Conservation (phyloP, 92 coral and sea anemone genomes). For the Zoanthus sansibaricus region DNA sequence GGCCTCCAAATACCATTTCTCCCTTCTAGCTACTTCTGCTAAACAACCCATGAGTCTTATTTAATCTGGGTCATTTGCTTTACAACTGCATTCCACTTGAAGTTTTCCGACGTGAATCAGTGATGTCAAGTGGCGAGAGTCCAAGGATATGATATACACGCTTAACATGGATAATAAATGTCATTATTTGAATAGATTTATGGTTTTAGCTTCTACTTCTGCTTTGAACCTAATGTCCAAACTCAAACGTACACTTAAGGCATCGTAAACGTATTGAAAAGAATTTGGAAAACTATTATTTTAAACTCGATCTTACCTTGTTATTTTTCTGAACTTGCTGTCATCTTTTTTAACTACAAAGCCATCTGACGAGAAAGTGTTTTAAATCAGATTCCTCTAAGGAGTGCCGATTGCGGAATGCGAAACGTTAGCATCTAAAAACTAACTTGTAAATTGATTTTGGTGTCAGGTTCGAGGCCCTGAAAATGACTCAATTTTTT, state of each 20-base stretch:
- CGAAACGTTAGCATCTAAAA: slow-evolving; percentile 18
- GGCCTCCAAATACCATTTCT: not conserved
- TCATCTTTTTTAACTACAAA: not conserved
- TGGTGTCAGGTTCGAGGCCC: slow-evolving; percentile 27
- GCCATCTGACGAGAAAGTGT: not conserved
- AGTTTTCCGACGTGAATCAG: slow-evolving; percentile 1
- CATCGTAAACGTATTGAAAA: not conserved
- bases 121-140: slow-evolving; percentile 23
- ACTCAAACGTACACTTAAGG: not conserved
- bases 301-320: not conserved
- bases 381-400: slow-evolving; percentile 16
- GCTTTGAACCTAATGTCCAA: not conserved
- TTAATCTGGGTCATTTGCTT: slow-evolving; percentile 1
- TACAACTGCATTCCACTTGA: slow-evolving; percentile 30
- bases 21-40: not conserved
- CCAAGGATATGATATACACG: not conserved
- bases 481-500: not conserved
- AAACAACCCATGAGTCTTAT: not conserved
- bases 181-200: not conserved
- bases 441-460: slow-evolving; percentile 17
- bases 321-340: not conserved
- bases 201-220: too few species aligned
- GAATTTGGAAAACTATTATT: not conserved
- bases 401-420: slow-evolving; percentile 48
- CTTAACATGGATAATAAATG: slow-evolving; percentile 23